A percentile compares a stretch with the other conserved stretches of the same genome.
phyloP scores from a whole-genome alignment of 2,888 invertebrate species.

The Pimpla rufipes region DNA sequence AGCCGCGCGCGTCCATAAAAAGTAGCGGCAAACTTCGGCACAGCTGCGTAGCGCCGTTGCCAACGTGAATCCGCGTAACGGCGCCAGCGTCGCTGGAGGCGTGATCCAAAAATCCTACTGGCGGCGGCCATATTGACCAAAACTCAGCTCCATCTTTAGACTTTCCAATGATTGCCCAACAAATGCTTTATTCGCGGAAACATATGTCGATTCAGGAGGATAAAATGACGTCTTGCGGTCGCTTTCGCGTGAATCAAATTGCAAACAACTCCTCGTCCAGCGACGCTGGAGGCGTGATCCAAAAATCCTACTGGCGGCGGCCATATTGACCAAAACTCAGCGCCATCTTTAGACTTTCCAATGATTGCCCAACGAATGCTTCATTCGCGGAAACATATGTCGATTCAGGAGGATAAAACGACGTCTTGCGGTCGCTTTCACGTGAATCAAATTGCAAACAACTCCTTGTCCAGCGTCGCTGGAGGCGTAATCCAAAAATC shows the following conservation, averaged over 20 bases:
- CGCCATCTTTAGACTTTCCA: background rate
- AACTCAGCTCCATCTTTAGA: background rate
- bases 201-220: background rate
- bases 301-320: background rate
- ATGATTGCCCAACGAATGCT: no score
- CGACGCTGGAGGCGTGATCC: background rate
- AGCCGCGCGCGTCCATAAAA: no score
- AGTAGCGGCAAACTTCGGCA: no score
- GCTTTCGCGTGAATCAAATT: background rate
- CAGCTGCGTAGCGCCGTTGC: background rate
- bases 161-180: background rate
- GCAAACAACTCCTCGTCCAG: background rate
- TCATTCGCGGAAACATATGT: background rate
- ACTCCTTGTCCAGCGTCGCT: background rate
- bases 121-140: slow-evolving; percentile 3
- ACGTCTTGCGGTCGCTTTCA: background rate
- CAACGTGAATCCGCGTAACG: background rate
- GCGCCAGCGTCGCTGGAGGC: background rate
- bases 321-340: background rate
- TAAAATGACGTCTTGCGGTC: no score
- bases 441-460: background rate
- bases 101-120: background rate
- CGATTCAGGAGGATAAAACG: no score
- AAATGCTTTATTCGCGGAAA: no score
- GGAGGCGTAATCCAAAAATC: background rate